Evolutionary conservation across 2,888 invertebrate species (phyloP).

Genomic region (Cyaniris semiargus): DNA sequence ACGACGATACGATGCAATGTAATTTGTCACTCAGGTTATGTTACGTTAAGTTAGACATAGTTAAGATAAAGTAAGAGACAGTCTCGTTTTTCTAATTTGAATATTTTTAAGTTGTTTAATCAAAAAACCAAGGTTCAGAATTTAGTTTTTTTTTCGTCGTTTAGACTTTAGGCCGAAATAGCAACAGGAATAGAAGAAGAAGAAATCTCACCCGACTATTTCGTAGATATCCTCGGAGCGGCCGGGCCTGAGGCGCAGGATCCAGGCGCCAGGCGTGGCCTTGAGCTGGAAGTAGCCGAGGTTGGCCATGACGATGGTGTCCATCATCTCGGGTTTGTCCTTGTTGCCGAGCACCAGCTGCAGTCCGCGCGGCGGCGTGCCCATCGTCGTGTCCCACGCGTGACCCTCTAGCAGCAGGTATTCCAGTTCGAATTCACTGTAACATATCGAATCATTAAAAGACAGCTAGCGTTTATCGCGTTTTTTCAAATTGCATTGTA

Average conservation of each 20-base stretch:
- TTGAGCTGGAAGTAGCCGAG: conserved; percentile 98
- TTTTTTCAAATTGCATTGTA: too few species aligned
- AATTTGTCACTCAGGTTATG: too few species aligned
- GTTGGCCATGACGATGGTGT: conserved; percentile 99
- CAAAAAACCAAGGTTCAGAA: too few species aligned
- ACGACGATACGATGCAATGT: too few species aligned
- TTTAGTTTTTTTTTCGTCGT: too few species aligned
- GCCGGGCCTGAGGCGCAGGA: conserved; percentile 92
- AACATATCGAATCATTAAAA: not conserved
- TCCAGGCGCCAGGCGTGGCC: conserved; percentile 98
- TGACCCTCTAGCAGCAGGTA: conserved; percentile 96
- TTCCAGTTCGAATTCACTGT: conserved; percentile 96
- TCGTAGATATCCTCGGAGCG: conserved; percentile 97
- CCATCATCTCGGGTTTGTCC: conserved; percentile 87
- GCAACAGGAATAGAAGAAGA: too few species aligned
- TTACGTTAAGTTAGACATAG: too few species aligned
- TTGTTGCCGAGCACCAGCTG: conserved; percentile 96
- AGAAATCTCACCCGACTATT: conserved; percentile 85
- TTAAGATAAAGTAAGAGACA: too few species aligned
- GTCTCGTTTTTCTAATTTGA: too few species aligned
- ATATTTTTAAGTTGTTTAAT: too few species aligned
- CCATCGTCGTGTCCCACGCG: conserved; percentile 94
- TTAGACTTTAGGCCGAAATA: too few species aligned
- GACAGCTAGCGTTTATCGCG: too few species aligned
- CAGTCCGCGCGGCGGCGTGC: conserved; percentile 97